Base-by-base conservation (phyloP, 2,113 vertebrate genomes). In the Pterocles gutturalis region DNA sequence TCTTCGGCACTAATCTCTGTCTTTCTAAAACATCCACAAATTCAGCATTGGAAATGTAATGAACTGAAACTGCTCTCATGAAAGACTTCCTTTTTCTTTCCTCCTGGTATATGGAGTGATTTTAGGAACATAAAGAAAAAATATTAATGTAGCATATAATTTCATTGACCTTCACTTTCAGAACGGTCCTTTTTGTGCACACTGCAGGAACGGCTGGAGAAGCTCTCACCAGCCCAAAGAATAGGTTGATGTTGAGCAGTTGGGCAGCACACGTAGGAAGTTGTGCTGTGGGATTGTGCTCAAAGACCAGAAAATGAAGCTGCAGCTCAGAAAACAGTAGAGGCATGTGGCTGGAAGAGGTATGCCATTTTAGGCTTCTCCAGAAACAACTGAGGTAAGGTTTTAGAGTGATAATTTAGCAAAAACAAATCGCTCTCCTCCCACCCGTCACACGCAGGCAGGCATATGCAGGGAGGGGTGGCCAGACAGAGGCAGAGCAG, bases 251-350 rank as follows among this genome's bases (percentile, higher is more conserved):
- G 22, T 11, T 0, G 1, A 86, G 58, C 62, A 41, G n/a, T 1
- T 53, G 87, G 73, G 29, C 0, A 6, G 53, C 1, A 0, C 0
- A 0, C 28, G 83, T 17, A 62, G 55, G 0, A 1, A 0, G 0
- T 21, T 65, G 36, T 1, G 5, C 66, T 64, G 78, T 55, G 41
- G 49, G 28, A n/a, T 92, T 90, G 5, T 15, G 45, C 24, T 93
- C 31, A 2, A 58, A 57, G 29, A n/a, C 31, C 72, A 70, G 72
- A 45, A 67, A 61, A 69, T 24, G 55, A 90, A 87, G 76, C 89
- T 9, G 1, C 43, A 60, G 70, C 36, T 76, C 57, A 67, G 86
- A 58, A 90, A 83, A 62, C 28, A 93, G 82, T 36, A 57, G 65
- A 72, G 36, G 28, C 41, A 26, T 70, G 79, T 83, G 88, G 79